Evolutionary conservation across 2,888 invertebrate species (phyloP).

Genomic region (Shargacucullia verbasci): DNA sequence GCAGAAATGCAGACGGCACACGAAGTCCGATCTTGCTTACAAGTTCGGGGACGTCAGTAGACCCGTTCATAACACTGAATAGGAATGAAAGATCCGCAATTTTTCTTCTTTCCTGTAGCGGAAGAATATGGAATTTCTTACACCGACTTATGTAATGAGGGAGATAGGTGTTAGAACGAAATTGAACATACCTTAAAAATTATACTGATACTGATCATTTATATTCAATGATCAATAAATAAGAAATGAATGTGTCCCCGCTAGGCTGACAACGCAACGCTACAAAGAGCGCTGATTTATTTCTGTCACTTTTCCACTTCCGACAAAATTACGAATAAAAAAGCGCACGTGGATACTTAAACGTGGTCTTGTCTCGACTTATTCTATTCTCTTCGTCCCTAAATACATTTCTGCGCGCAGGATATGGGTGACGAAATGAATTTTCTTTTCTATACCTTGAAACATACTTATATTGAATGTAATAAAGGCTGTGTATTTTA

Average conservation of each 20-base stretch:
- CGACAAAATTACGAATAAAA: slow-evolving; percentile 33
- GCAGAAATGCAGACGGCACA: too few species aligned
- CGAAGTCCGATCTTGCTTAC: too few species aligned
- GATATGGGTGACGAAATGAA: slow-evolving; percentile 22
- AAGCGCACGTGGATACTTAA: slow-evolving; percentile 29
- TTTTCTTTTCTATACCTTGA: slow-evolving; percentile 13
- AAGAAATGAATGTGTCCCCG: slow-evolving; percentile 40
- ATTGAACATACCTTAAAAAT: too few species aligned
- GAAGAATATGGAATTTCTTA: too few species aligned
- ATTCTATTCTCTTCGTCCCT: slow-evolving; percentile 28
- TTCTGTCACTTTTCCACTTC: slow-evolving; percentile 36
- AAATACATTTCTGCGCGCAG: slow-evolving; percentile 26
- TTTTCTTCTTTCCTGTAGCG: too few species aligned
- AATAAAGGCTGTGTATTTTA: slow-evolving; percentile 37
- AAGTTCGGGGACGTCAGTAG: too few species aligned
- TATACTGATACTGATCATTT: too few species aligned
- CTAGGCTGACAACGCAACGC: slow-evolving; percentile 12
- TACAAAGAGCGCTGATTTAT: slow-evolving; percentile 46
- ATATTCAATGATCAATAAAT: slow-evolving; percentile 36
- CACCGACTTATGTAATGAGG: too few species aligned
- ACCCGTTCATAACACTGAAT: too few species aligned
- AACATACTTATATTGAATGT: neutral
- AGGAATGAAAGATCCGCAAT: too few species aligned
- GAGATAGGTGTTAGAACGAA: too few species aligned
- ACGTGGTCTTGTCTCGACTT: slow-evolving; percentile 18